Percentiles rank a stretch among this genome's conserved stretches.
These are phyloP conservation scores for Bubo scandiacus DNA, from an alignment of 2,113 vertebrate species.

Conservation along the genomic window DNA sequence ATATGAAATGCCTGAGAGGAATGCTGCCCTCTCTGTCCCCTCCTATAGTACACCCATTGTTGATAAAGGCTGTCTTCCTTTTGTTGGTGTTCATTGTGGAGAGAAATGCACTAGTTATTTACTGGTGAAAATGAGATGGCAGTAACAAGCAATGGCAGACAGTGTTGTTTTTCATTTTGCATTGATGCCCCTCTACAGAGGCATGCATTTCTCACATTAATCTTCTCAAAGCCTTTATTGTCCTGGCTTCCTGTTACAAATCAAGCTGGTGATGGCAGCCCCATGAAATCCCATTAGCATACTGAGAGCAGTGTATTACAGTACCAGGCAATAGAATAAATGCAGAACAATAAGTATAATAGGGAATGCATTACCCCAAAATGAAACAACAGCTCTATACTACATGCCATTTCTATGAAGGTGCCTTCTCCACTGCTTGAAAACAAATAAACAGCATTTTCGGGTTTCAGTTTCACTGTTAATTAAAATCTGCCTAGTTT, in stretches of 20 bases:
- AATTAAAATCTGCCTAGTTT: background rate
- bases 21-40: background rate
- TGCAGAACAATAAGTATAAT: constrained; percentile 69
- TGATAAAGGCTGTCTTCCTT: constrained; percentile 18
- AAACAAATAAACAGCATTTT: constrained; percentile 31
- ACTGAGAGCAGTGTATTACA: constrained; percentile 72
- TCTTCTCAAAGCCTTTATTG: constrained; percentile 77
- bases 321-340: constrained; percentile 77
- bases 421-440: background rate
- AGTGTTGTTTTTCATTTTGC: constrained; percentile 73
- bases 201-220: constrained; percentile 75
- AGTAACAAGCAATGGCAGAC: constrained; percentile 67
- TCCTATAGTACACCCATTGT: background rate
- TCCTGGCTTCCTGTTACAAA: constrained; percentile 75
- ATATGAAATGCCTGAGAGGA: background rate
- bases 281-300: constrained; percentile 66
- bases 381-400: constrained; percentile 47
- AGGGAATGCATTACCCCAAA: constrained; percentile 62
- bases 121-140: constrained; percentile 70
- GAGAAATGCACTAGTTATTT: constrained; percentile 68
- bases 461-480: background rate
- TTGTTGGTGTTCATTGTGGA: constrained; percentile 50
- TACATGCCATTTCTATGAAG: background rate
- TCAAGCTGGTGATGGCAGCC: constrained; percentile 66
- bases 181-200: constrained; percentile 66